Conservation (phyloP, 2,797 vertebrate genomes). For the Anableps anableps region DNA sequence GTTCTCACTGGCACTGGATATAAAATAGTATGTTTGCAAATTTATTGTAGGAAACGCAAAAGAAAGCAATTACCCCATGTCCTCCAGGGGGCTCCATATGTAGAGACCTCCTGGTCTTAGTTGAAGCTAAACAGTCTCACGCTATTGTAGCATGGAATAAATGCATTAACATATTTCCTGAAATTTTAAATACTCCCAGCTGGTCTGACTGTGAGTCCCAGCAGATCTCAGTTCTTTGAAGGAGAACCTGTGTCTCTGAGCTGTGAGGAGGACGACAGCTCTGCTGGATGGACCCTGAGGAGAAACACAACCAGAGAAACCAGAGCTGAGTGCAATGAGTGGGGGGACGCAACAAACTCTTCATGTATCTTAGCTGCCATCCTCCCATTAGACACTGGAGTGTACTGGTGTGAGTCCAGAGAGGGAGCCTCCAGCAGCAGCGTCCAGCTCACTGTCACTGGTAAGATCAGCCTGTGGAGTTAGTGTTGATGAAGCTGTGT, state of each 20-base stretch:
- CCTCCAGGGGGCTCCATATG: no score
- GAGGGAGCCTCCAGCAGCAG: constrained; percentile 6
- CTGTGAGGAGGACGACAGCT: constrained; percentile 15
- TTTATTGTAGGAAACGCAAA: no score
- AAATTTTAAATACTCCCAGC: neutral
- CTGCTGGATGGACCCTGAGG: constrained; percentile 23
- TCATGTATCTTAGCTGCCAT: neutral
- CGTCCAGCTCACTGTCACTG: no score
- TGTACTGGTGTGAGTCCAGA: constrained; percentile 43
- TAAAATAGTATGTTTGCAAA: no score
- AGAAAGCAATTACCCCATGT: no score
- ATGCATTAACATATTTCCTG: no score
- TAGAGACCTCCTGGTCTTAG: no score
- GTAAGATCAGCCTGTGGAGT: no score
- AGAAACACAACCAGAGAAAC: neutral
- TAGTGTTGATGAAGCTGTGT: no score
- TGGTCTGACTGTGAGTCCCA: constrained; percentile 6
- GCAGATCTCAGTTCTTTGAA: accelerated
- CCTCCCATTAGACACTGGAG: neutral
- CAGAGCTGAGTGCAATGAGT: neutral
- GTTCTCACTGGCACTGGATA: no score
- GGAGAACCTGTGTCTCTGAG: accelerated
- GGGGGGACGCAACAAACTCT: neutral
- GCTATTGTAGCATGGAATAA: no score
- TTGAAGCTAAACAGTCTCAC: no score